phyloP scores from a whole-genome alignment of 2,113 vertebrate species.

The Rattus rattus region DNA sequence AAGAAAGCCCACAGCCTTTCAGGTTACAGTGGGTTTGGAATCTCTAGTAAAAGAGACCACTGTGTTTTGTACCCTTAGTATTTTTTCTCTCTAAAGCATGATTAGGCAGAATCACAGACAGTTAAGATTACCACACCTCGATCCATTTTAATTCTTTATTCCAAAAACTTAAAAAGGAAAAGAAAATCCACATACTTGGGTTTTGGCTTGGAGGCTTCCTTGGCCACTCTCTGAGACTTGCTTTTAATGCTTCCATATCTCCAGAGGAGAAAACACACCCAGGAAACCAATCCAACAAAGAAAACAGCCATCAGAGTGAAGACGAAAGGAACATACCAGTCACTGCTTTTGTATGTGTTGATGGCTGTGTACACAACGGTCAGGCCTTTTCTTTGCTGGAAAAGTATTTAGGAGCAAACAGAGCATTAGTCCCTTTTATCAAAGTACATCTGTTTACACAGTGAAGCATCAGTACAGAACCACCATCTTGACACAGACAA shows the following conservation, averaged over 20 bases:
- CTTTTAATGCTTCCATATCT: constrained; percentile 42
- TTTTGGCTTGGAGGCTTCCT: constrained; percentile 7
- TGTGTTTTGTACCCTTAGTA: background rate
- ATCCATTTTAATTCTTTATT: background rate
- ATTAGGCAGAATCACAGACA: background rate
- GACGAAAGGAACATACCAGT: constrained; percentile 73
- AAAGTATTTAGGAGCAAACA: constrained; percentile 62
- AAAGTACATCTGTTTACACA: background rate
- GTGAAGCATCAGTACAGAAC: background rate
- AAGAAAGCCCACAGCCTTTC: constrained; percentile 16
- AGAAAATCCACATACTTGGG: constrained; percentile 54
- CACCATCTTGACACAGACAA: background rate
- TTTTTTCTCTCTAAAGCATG: background rate
- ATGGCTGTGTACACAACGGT: constrained; percentile 70
- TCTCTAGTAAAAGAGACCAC: background rate
- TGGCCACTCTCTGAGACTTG: constrained; percentile 39
- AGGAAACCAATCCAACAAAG: constrained; percentile 50
- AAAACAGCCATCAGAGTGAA: constrained; percentile 74
- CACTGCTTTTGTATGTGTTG: constrained; percentile 67
- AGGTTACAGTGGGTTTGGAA: background rate
- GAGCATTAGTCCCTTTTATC: constrained; percentile 39
- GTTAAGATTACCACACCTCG: background rate
- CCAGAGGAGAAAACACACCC: constrained; percentile 70
- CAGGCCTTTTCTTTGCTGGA: constrained; percentile 73
- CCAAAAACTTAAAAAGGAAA: constrained; percentile 18